Percentiles rank a stretch among this genome's conserved stretches.
These are phyloP conservation scores for Taxidea taxus DNA, from an alignment of 2,113 vertebrate species.

Conservation along the genomic window DNA sequence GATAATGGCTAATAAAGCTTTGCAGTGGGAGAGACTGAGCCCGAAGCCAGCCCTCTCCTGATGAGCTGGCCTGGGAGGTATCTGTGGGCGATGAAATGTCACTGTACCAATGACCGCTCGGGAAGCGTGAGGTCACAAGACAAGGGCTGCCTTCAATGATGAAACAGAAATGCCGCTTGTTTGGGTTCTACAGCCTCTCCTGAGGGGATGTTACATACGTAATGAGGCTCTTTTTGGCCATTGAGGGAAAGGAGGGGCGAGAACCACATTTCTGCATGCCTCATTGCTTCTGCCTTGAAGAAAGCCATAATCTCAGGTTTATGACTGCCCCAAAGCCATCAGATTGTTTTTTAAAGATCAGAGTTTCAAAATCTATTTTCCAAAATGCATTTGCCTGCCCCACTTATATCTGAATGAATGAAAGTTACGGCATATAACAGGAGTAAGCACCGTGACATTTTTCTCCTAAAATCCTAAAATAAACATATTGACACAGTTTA, in stretches of 20 bases:
- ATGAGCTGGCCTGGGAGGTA: constrained; percentile 23
- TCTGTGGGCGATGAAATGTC: not conserved
- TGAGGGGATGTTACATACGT: not conserved
- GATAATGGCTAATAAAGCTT: constrained; percentile 78
- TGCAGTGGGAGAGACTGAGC: constrained; percentile 37
- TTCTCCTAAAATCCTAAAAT: constrained; percentile 16
- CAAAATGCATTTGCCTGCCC: not conserved
- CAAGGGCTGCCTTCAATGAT: constrained; percentile 30
- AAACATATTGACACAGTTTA: not conserved
- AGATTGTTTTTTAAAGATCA: not conserved
- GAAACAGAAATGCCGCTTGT: constrained; percentile 64
- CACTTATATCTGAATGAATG: not conserved
- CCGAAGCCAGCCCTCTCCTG: constrained; percentile 50
- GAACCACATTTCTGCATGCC: not conserved
- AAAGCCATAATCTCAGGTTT: not conserved
- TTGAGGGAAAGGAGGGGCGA: constrained; percentile 2
- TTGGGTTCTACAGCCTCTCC: constrained; percentile 1
- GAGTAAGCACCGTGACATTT: not conserved
- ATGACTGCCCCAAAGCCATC: not conserved
- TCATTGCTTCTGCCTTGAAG: constrained; percentile 40
- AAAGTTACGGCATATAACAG: not conserved
- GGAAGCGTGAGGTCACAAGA: constrained; percentile 36
- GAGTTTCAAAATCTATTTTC: not conserved
- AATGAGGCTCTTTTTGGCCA: not conserved
- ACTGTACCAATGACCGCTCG: not conserved